These are phyloP conservation scores for Felis chaus DNA, from an alignment of 2,113 vertebrate genomes.

Conservation along the genomic window DNA sequence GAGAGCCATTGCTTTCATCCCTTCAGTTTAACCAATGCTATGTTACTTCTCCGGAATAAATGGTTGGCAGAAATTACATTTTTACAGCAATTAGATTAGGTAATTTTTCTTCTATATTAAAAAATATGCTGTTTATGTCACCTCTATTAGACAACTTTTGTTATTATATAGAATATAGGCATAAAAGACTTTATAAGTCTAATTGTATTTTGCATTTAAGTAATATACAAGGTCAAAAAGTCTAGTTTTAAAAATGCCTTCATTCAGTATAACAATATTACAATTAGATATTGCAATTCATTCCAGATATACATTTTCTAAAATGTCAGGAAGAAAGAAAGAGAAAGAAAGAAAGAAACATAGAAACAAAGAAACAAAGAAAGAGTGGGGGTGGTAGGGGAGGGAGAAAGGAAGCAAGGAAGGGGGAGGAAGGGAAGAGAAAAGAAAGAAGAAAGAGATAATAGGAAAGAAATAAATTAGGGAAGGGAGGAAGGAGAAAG, in stretches of 20 bases:
- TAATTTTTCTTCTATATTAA: background rate
- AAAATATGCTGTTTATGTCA: background rate
- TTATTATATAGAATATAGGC: background rate
- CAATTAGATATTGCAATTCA: background rate
- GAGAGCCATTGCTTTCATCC: background rate
- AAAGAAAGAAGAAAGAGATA: background rate
- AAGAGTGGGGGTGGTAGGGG: background rate
- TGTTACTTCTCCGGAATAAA: background rate
- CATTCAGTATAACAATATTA: background rate
- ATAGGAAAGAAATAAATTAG: background rate
- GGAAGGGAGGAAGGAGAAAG: background rate
- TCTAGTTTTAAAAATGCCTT: slow-evolving; percentile 22
- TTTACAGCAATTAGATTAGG: background rate
- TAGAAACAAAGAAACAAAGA: background rate
- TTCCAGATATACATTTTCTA: background rate
- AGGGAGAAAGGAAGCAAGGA: background rate
- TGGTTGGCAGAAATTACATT: background rate
- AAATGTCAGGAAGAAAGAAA: background rate
- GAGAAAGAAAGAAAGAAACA: background rate
- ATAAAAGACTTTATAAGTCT: background rate
- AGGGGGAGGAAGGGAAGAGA: background rate
- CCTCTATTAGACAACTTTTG: background rate
- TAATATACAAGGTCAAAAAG: slow-evolving; percentile 10
- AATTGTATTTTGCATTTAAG: slow-evolving; percentile 34
- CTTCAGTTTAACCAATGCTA: background rate